A percentile compares a stretch with the other conserved stretches of the same genome.
phyloP scores from a whole-genome alignment of 1,140 invertebrate species.

The Drosophila funebris region DNA sequence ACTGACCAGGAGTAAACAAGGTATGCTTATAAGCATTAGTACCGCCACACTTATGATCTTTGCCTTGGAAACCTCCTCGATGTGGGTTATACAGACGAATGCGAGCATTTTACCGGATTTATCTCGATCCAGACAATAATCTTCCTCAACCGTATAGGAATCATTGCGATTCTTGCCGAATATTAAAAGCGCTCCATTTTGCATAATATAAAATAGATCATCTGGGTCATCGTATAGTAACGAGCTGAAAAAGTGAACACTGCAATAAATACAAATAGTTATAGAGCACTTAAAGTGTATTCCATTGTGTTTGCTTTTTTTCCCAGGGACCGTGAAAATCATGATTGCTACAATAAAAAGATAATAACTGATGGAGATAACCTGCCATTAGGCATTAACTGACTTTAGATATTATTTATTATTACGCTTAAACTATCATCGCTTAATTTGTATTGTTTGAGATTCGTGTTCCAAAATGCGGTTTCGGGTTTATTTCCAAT shows the following conservation, averaged over 20 bases:
- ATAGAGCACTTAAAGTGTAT: constrained; percentile 23
- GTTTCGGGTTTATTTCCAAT: too few relatives aligned
- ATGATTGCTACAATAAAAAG: neutral
- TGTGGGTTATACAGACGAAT: constrained; percentile 74
- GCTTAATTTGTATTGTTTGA: too few relatives aligned
- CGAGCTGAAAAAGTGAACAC: constrained; percentile 64
- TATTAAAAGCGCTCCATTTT: constrained; percentile 73
- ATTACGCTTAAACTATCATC: too few relatives aligned
- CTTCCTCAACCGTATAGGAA: constrained; percentile 61
- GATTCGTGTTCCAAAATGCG: too few relatives aligned
- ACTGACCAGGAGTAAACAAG: constrained; percentile 69
- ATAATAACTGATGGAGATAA: neutral
- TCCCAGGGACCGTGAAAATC: neutral
- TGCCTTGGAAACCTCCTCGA: constrained; percentile 58
- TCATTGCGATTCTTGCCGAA: constrained; percentile 73
- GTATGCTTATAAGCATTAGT: constrained; percentile 78
- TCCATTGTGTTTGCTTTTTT: neutral
- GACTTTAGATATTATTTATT: too few relatives aligned
- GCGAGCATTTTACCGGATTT: constrained; percentile 71
- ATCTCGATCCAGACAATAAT: constrained; percentile 78
- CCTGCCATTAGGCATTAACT: too few relatives aligned
- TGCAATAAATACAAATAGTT: constrained; percentile 42
- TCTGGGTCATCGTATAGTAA: constrained; percentile 69
- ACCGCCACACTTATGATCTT: constrained; percentile 64
- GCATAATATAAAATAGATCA: constrained; percentile 68